phyloP scores from a whole-genome alignment of 2,797 vertebrate species.

The Coendou prehensilis region DNA sequence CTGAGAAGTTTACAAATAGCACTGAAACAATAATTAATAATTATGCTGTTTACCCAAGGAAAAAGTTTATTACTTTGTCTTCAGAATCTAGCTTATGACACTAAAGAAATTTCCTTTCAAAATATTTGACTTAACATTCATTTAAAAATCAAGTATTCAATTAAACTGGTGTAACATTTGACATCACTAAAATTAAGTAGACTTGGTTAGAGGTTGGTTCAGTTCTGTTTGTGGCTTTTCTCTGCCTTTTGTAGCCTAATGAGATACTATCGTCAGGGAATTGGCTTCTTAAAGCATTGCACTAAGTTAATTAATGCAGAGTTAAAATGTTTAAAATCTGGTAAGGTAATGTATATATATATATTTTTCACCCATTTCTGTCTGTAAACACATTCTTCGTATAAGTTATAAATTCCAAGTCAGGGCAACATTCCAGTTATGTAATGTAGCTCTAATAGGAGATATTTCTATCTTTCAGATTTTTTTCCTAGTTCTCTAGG shows the following conservation, averaged over 20 bases:
- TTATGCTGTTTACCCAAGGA: background rate
- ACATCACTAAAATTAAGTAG: slow-evolving; percentile 21
- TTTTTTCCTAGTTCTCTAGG: background rate
- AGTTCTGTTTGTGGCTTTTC: background rate
- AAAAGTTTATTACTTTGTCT: slow-evolving; percentile 31
- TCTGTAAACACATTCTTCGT: background rate
- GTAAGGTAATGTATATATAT: background rate
- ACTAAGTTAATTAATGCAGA: background rate
- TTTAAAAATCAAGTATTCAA: slow-evolving; percentile 55
- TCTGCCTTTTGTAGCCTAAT: background rate
- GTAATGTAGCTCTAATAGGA: background rate
- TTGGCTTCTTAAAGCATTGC: background rate
- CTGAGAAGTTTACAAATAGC: slow-evolving; percentile 62
- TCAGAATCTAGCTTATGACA: slow-evolving; percentile 15
- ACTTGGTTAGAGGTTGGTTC: background rate
- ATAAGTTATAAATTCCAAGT: slow-evolving; percentile 35
- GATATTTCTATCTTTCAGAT: background rate
- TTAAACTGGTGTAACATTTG: slow-evolving; percentile 49
- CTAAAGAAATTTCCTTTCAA: slow-evolving; percentile 40
- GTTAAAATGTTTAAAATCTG: background rate
- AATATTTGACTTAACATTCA: slow-evolving; percentile 36
- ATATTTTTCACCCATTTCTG: background rate
- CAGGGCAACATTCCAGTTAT: background rate
- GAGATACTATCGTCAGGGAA: background rate
- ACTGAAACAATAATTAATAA: slow-evolving; percentile 63